Base-by-base conservation (phyloP, 2,888 invertebrate genomes). In the Allophyes oxyacanthae region DNA sequence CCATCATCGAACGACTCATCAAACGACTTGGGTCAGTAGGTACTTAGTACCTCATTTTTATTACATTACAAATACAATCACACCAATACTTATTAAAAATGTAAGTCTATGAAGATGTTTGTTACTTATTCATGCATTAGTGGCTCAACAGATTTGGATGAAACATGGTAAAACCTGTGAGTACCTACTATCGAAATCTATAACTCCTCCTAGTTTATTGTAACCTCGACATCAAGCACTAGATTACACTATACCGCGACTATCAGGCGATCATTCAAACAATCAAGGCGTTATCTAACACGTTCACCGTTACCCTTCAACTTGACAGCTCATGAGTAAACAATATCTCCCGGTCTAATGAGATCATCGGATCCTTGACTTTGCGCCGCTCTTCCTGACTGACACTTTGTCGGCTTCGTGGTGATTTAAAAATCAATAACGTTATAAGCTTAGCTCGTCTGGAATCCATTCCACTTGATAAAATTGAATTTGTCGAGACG, bases 1-100 rank as follows among this genome's bases (percentile, higher is more conserved):
- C 97, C 44, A 86, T 97, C 52, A 98, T 99, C 59, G 99, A 99
- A 85, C 96, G 94, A 83, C 95, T 99, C 8, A 98, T 99, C 66
- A 95, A 96, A 76, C 95, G 95, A 76, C 94, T 95, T 77, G 95
- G 95, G 96, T 96, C 85, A 89, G n/a, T n/a, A n/a, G n/a, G n/a
- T n/a, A n/a, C n/a, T n/a, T n/a, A n/a, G 91, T 73, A 28, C 15
- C 20, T 20, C 4, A 20, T 20, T 20, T 20, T 20, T 20, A 20
- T 20, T n/a, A n/a, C n/a, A n/a, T n/a, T n/a, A n/a, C n/a, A n/a
- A n/a, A n/a, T n/a, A n/a, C n/a, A n/a, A n/a, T n/a, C n/a, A n/a
- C n/a, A n/a, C n/a, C n/a, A n/a, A n/a, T n/a, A n/a, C n/a, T n/a
- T n/a, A n/a, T n/a, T n/a, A n/a, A n/a, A n/a, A n/a, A n/a, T n/a